Evolutionary conservation across 1,140 invertebrate species (phyloP).

Genomic region (Pseudomyrmex gracilis): DNA sequence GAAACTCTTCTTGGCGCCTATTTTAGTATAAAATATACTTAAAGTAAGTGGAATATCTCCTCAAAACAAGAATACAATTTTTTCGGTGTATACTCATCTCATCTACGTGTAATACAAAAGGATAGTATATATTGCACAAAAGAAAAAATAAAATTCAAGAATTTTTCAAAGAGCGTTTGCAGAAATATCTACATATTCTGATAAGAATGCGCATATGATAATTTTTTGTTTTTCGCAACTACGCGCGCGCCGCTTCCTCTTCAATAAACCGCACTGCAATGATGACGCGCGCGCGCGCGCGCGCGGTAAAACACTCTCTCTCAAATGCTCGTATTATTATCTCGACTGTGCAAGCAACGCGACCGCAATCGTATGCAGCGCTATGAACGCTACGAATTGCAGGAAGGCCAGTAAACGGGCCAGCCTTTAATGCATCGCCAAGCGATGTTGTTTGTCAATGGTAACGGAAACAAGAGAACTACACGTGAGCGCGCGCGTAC

Average conservation of each 20-base stretch:
- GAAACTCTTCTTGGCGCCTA: too few relatives aligned
- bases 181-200: neutral
- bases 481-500: constrained; percentile 13
- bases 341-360: constrained; percentile 69
- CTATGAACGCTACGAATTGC: constrained; percentile 37
- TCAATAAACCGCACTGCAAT: neutral
- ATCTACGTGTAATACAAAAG: too few relatives aligned
- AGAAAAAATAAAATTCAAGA: neutral
- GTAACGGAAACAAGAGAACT: constrained; percentile 29
- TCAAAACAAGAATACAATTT: too few relatives aligned
- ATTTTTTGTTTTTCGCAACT: neutral
- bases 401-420: constrained; percentile 40
- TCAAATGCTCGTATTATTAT: constrained; percentile 66
- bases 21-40: too few relatives aligned
- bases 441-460: constrained; percentile 59
- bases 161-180: neutral
- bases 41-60: too few relatives aligned
- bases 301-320: neutral
- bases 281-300: constrained; percentile 12
- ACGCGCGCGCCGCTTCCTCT: neutral
- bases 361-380: constrained; percentile 58
- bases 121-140: too few relatives aligned
- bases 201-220: neutral
- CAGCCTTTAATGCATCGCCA: constrained; percentile 64
- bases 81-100: neutral